Conservation (phyloP, 2,797 vertebrate genomes). For the Salarias fasciatus region DNA sequence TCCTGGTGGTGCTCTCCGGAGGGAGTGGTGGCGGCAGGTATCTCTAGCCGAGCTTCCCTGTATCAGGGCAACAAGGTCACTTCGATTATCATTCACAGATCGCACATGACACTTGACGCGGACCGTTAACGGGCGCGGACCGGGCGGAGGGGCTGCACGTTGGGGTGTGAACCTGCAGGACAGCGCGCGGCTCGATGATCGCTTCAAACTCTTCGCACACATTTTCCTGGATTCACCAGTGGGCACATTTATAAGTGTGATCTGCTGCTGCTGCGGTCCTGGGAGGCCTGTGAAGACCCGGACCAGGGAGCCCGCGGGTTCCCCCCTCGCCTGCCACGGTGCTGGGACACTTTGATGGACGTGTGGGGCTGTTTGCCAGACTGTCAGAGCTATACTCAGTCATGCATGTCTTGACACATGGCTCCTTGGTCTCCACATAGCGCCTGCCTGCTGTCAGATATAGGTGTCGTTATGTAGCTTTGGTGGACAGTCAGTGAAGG, state of each 20-base stretch:
- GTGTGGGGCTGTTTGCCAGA: slow-evolving; percentile 47
- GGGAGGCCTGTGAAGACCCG: slow-evolving; percentile 1
- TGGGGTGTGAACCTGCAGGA: slow-evolving; percentile 4
- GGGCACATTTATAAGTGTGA: neutral
- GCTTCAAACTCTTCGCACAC: no score
- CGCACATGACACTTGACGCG: slow-evolving; percentile 20
- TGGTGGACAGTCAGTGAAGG: slow-evolving; percentile 53
- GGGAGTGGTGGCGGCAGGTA: no score
- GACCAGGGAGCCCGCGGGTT: slow-evolving; percentile 24
- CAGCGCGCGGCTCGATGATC: no score
- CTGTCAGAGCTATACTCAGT: slow-evolving; percentile 69
- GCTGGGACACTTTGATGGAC: slow-evolving; percentile 76
- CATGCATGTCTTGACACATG: slow-evolving; percentile 80
- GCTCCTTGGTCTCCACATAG: slow-evolving; percentile 72
- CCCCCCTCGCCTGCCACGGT: slow-evolving; percentile 16
- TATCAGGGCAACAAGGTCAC: slow-evolving; percentile 53
- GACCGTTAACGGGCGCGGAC: neutral
- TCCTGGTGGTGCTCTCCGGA: no score
- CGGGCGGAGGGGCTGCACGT: neutral
- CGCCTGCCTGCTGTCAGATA: slow-evolving; percentile 64
- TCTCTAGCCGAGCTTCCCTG: neutral
- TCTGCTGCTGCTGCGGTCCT: slow-evolving; percentile 8
- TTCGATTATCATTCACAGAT: neutral
- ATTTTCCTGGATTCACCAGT: no score
- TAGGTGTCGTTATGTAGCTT: slow-evolving; percentile 78